A percentile compares a stretch with the other conserved stretches of the same genome.
Evolutionary conservation across 1,140 invertebrate species (phyloP).

Genomic region (Euura saliciscinereae): DNA sequence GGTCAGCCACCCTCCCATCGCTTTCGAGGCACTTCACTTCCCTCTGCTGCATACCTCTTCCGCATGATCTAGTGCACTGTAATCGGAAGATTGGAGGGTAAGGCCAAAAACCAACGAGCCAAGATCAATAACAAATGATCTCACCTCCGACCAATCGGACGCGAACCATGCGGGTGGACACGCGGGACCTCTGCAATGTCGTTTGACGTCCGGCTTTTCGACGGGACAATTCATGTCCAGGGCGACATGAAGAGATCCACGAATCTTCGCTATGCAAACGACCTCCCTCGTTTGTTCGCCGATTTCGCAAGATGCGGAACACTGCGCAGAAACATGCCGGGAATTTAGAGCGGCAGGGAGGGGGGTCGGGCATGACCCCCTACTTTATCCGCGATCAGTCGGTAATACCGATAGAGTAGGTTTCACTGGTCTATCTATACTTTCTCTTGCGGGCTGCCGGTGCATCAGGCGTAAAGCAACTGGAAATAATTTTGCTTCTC

Average conservation of each 20-base stretch:
- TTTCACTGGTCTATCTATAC: no score
- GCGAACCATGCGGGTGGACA: conserved; percentile 68
- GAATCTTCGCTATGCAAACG: conserved; percentile 61
- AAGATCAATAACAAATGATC: conserved; percentile 25
- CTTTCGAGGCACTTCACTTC: conserved; percentile 59
- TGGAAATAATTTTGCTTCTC: no score
- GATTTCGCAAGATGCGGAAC: conserved; percentile 68
- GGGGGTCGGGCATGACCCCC: conserved; percentile 22
- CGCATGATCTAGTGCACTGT: conserved; percentile 59
- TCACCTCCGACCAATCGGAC: conserved; percentile 68
- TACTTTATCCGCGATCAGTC: conserved; percentile 32
- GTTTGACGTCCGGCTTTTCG: conserved; percentile 51
- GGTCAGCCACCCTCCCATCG: conserved; percentile 21
- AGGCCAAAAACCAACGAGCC: neutral
- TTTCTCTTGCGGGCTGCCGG: no score
- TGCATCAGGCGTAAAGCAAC: no score
- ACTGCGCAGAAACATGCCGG: conserved; percentile 53
- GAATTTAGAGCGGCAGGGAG: no score
- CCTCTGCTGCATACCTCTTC: conserved; percentile 62
- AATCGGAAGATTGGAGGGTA: conserved; percentile 19
- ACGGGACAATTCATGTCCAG: conserved; percentile 57
- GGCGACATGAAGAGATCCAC: conserved; percentile 47
- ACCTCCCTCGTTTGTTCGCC: conserved; percentile 67
- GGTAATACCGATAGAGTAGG: no score
- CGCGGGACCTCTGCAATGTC: conserved; percentile 57